These are phyloP conservation scores for Myripristis jacobus DNA, from an alignment of 2,797 vertebrate genomes.

Conservation along the genomic window DNA sequence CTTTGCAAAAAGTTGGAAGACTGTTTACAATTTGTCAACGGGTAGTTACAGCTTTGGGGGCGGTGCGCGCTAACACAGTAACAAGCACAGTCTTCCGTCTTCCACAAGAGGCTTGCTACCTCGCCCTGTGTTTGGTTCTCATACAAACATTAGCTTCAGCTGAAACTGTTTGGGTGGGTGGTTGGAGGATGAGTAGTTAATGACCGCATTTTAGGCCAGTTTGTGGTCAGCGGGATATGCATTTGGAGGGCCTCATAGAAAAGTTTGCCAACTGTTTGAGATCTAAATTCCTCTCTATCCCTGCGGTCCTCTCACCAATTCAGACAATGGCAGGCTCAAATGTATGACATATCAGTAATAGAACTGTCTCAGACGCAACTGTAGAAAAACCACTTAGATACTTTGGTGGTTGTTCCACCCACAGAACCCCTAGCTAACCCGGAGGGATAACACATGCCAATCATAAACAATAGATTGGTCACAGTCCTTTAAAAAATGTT, in stretches of 20 bases:
- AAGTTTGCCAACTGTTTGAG: slow-evolving; percentile 38
- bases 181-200: slow-evolving; percentile 4
- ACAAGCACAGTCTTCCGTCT: no score
- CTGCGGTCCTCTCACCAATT: slow-evolving; percentile 25
- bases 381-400: slow-evolving; percentile 51
- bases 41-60: no score
- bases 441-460: slow-evolving; percentile 68
- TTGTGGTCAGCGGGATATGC: background rate
- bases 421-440: slow-evolving; percentile 58
- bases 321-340: slow-evolving; percentile 44
- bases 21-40: no score
- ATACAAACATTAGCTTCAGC: no score
- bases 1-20: background rate
- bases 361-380: slow-evolving; percentile 58
- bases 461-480: slow-evolving; percentile 69
- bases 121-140: no score
- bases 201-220: slow-evolving; percentile 6
- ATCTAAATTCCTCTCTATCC: slow-evolving; percentile 41
- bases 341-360: slow-evolving; percentile 67
- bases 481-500: slow-evolving; percentile 57
- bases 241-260: slow-evolving; percentile 1
- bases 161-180: no score
- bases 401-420: slow-evolving; percentile 53
- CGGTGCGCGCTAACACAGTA: no score
- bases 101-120: no score